Percentiles rank a stretch among this genome's conserved stretches.
phyloP scores from a whole-genome alignment of 2,797 vertebrate genomes.

The Craterocephalus amniculus region DNA sequence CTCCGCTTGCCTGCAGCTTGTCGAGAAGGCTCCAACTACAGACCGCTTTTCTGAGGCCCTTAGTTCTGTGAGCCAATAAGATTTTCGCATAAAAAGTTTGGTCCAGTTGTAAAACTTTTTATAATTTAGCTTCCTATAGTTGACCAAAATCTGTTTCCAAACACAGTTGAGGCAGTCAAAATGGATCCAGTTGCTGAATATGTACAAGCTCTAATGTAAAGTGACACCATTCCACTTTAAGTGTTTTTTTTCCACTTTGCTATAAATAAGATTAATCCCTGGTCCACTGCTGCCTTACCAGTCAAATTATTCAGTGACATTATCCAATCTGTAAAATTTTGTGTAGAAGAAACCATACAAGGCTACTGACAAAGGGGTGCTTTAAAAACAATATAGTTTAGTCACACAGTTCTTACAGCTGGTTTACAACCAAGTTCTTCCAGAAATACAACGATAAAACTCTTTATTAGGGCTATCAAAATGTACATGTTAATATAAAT shows the following conservation, averaged over 20 bases:
- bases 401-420: too few relatives aligned
- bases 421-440: too few relatives aligned
- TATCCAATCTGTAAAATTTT: too few relatives aligned
- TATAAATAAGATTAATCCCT: neutral
- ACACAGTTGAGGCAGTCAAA: neutral
- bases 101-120: neutral
- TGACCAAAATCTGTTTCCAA: neutral
- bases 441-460: too few relatives aligned
- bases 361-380: too few relatives aligned
- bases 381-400: too few relatives aligned
- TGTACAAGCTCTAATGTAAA: neutral
- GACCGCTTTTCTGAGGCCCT: constrained; percentile 1
- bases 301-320: too few relatives aligned
- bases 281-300: neutral
- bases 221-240: too few relatives aligned
- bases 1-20: constrained; percentile 6
- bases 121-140: neutral
- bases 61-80: constrained; percentile 3
- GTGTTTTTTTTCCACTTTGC: too few relatives aligned
- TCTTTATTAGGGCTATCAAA: too few relatives aligned
- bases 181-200: neutral
- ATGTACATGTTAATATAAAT: too few relatives aligned
- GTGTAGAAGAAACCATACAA: too few relatives aligned
- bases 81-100: neutral
- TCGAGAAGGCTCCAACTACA: neutral